Base-by-base conservation (phyloP, 2,888 invertebrate genomes). In the Ornithoptera priamus region DNA sequence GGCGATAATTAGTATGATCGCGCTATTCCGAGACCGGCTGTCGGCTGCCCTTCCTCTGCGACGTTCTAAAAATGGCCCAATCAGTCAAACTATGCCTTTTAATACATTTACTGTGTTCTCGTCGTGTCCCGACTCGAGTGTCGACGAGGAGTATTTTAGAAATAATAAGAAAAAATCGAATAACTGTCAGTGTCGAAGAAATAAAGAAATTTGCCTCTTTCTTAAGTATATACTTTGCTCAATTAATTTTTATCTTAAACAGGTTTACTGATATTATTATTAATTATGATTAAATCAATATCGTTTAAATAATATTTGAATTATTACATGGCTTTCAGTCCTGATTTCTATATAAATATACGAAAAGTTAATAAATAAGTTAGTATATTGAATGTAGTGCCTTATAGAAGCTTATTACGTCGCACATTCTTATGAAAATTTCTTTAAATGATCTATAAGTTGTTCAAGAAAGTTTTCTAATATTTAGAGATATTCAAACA, bases 31-130 rank as follows among this genome's bases (percentile, higher is more conserved):
- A 79, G 85, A 79, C 74, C 70, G 72, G 63, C 74, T 66, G 67
- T 70, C 76, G 73, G 68, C 75, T 74, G 81, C 85, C 87, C 85
- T 84, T 85, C 85, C 83, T 78, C 71, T 70, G 71, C 65, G 65
- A 80, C 71, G 74, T 79, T 80, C 90, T 90, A 89, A 90, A 92
- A 92, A 89, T 92, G 88, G 90, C 88, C 82, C 87, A 89, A 92
- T 92, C 92, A 88, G 85, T 90, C 89, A 90, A 90, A 88, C 79
- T 77, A 78, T 75, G 80, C 75, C 72, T 72, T 70, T 56, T 68
- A 66, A 57, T 64, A 65, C 17, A 50, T 62, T 39, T 56, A 53
- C 63, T 46, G 53, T 63, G 56, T 67, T 62, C 24, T 36, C 46
- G 24, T 36, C 42, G 53, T 17, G 30, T 18, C 36, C 30, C n/a